Percentiles rank a stretch among this genome's conserved stretches.
Evolutionary conservation across 2,888 invertebrate genomes (phyloP).

Genomic region (Ptilodon capucinus): DNA sequence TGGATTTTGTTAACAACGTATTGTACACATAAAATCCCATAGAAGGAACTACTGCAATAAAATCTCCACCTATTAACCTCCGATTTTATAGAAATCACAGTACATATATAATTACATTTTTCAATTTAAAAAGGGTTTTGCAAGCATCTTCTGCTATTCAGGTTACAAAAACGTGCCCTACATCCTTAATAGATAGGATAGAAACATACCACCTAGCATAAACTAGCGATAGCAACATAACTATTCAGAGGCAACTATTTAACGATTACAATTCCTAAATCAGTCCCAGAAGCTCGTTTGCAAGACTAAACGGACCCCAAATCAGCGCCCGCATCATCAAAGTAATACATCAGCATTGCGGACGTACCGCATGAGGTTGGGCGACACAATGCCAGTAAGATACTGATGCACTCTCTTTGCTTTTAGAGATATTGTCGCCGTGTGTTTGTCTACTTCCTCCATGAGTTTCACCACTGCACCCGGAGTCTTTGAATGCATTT

Average conservation of each 20-base stretch:
- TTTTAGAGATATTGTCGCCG: conserved; percentile 60
- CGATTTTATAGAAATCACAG: too few relatives aligned
- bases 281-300: background rate
- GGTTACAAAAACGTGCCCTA: too few relatives aligned
- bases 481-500: conserved; percentile 14
- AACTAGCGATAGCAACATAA: too few relatives aligned
- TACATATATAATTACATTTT: too few relatives aligned
- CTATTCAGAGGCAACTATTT: background rate
- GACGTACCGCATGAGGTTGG: conserved; percentile 38
- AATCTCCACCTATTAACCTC: too few relatives aligned
- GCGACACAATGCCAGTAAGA: conserved; percentile 48
- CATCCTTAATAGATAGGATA: too few relatives aligned
- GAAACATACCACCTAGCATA: too few relatives aligned
- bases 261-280: too few relatives aligned
- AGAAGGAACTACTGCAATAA: conserved; percentile 14
- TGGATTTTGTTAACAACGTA: conserved; percentile 7
- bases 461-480: conserved; percentile 28
- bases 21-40: conserved; percentile 12
- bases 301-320: background rate
- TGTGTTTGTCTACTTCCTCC: conserved; percentile 27
- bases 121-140: too few relatives aligned
- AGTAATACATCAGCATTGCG: conserved; percentile 52
- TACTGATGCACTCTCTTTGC: conserved; percentile 56
- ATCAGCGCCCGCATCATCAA: conserved; percentile 44
- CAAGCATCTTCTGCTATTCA: too few relatives aligned